These are phyloP conservation scores for Rhagonycha fulva DNA, from an alignment of 2,888 invertebrate species.

Conservation along the genomic window DNA sequence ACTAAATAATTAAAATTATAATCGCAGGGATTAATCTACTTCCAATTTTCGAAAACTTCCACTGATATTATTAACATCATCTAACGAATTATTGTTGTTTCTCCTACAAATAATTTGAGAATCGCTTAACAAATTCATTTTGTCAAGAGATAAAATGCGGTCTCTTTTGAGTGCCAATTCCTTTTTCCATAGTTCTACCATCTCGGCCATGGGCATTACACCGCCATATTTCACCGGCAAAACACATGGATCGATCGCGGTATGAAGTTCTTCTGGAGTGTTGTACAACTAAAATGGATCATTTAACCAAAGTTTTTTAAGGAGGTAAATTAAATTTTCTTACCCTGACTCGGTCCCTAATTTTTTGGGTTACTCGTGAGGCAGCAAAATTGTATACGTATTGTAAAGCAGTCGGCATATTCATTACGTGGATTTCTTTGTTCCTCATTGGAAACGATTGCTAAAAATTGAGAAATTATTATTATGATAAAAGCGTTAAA, in stretches of 20 bases:
- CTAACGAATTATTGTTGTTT: slow-evolving; percentile 48
- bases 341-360: slow-evolving; percentile 69
- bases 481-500: background rate
- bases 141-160: slow-evolving; percentile 63
- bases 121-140: slow-evolving; percentile 68
- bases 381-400: slow-evolving; percentile 76
- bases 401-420: slow-evolving; percentile 72
- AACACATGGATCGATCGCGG: slow-evolving; percentile 63
- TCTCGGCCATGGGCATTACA: slow-evolving; percentile 67
- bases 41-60: slow-evolving; percentile 74
- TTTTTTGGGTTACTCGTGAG: slow-evolving; percentile 71
- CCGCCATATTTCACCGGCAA: slow-evolving; percentile 78
- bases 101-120: slow-evolving; percentile 59
- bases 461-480: slow-evolving; percentile 51
- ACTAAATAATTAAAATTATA: background rate
- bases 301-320: background rate
- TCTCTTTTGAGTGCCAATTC: slow-evolving; percentile 65
- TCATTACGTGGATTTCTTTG: slow-evolving; percentile 74
- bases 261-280: slow-evolving; percentile 62
- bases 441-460: slow-evolving; percentile 81
- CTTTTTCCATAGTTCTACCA: slow-evolving; percentile 71
- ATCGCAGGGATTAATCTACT: slow-evolving; percentile 57
- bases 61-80: slow-evolving; percentile 43
- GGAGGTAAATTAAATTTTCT: slow-evolving; percentile 24
- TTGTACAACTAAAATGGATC: slow-evolving; percentile 59